phyloP scores from a whole-genome alignment of 2,888 invertebrate species.

The Troides oblongomaculatus region DNA sequence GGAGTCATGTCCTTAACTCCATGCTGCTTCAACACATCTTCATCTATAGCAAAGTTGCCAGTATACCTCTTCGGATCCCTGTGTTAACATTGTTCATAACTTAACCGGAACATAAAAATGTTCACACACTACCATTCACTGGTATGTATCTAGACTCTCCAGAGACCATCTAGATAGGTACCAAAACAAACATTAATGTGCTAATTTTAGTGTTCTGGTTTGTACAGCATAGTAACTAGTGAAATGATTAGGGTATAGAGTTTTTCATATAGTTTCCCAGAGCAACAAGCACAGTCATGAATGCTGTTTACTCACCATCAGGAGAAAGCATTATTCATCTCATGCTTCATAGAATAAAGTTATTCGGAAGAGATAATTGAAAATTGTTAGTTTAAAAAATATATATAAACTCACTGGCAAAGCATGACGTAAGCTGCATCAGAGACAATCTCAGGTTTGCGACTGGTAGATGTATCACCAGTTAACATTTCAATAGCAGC shows the following conservation, averaged over 20 bases:
- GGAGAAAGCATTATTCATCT: too few species aligned
- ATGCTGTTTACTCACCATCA: too few species aligned
- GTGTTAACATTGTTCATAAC: constrained; percentile 48
- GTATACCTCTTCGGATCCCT: constrained; percentile 88
- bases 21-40: constrained; percentile 87
- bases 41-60: constrained; percentile 96
- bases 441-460: constrained; percentile 91
- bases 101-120: not conserved
- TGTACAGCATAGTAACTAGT: too few species aligned
- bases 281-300: too few species aligned
- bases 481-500: constrained; percentile 95
- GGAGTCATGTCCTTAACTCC: constrained; percentile 91
- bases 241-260: too few species aligned
- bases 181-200: too few species aligned
- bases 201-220: too few species aligned
- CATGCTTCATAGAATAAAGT: too few species aligned
- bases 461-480: constrained; percentile 84
- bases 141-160: too few species aligned
- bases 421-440: constrained; percentile 94
- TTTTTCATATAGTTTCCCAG: too few species aligned
- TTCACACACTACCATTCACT: too few species aligned
- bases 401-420: constrained; percentile 60
- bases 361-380: not conserved
- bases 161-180: too few species aligned
- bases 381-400: not conserved